Base-by-base conservation (phyloP, 23 tunicate species). In the Halocynthia aurantium region DNA sequence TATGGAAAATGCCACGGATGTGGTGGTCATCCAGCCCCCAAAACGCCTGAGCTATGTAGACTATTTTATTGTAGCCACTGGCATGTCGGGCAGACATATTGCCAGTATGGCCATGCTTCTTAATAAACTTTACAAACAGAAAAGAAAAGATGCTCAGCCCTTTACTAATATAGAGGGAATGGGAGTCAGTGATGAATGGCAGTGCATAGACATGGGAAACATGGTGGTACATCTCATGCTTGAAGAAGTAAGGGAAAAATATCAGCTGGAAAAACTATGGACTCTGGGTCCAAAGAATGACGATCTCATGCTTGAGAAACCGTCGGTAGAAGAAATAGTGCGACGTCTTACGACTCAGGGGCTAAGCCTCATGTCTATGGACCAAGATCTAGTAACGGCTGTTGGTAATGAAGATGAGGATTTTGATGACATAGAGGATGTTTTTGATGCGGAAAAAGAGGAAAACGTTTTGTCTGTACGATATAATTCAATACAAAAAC, bases 221-320 rank as follows among this genome's bases (percentile, higher is more conserved):
- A 70, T 81, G 10, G 97, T 91, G 0, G 86, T 91, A 17, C 97
- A 91, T 70, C 74, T 91, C 56, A 91, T 91, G 97, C 81, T 91
- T 13, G 80, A 81, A 55, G 82, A 77, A 50, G 71, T 57, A 0
- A 52, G 97, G 69, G 70, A 82, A 51, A 81, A 81, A 77, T 91
- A 91, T 53, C 77, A 91, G 17, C 60, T 91, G 22, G 97, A 91
- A 72, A 81, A 85, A 66, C 63, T 91, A 51, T 91, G 97, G 97
- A 71, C 77, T 55, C 79, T 91, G 52, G 97, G 97, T 55, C 87
- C 90, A 1, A 55, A 91, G 55, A 81, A 52, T 71, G 97, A 91
- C 67, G 87, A 79, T 52, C 40, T 72, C 61, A 50, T 76, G 70
- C 49, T 15, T 8, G 69, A 72, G 15, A 72, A 62, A 7, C 84